Base-by-base conservation (phyloP, 1,140 invertebrate species). In the Papilio glaucus region DNA sequence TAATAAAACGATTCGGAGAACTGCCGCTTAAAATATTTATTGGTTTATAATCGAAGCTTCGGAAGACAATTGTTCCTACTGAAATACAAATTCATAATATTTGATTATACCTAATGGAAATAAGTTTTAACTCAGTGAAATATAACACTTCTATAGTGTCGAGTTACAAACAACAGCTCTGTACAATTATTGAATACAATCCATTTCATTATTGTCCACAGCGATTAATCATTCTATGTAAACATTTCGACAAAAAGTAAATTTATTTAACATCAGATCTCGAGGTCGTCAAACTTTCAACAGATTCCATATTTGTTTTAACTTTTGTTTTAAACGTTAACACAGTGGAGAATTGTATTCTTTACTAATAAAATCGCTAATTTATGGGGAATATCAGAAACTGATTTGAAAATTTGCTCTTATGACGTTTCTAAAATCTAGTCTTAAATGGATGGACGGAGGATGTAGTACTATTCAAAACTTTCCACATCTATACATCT, bases 211-310 rank as follows among this genome's bases (percentile, higher is more conserved):
- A 86, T 85, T 85, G 80, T 84, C 76, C 76, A 76, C 85, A 77
- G 81, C 86, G 86, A 91, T 91, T 85, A 91, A 90, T 90, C 86
- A 90, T 83, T 77, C 75, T 82, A 86, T 84, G 89, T 85, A 89
- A 88, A 89, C 83, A 77, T 81, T 86, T 75, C 76, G 79, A 84
- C 82, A 82, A 80, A 83, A 81, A 86, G 83, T 88, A 87, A 88
- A 88, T 88, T 80, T 82, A 88, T 88, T 80, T 82, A 85, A 85
- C 75, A 73, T 72, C 63, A 72, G 72, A 69, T 69, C 49, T 77
- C 77, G 69, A 77, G 74, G 71, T 74, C 81, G 61, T 69, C 72
- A 75, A 83, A 82, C 85, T 77, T 84, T 81, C 77, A 70, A 82
- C 82, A 82, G 81, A 84, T 82, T 88, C 87, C 77, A 74, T 80